These are phyloP conservation scores for Cephalotes varians DNA, from an alignment of 2,888 invertebrate species.

Conservation along the genomic window DNA sequence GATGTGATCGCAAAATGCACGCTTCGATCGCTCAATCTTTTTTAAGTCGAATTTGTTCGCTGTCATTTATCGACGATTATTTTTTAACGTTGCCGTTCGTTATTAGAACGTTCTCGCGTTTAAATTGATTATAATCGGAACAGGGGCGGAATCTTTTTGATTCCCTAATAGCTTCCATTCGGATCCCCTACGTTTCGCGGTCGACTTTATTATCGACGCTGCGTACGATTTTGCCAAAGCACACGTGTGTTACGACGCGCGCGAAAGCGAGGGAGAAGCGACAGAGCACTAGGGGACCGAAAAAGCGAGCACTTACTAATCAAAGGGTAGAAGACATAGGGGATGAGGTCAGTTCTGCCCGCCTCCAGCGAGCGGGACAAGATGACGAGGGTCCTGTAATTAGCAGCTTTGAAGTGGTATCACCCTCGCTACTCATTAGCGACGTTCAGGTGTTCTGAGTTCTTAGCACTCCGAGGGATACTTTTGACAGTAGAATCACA, in stretches of 20 bases:
- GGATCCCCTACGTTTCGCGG: conserved; percentile 48
- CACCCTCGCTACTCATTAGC: conserved; percentile 72
- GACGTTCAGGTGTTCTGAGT: conserved; percentile 63
- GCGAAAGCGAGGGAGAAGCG: conserved; percentile 20
- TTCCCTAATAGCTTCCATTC: conserved; percentile 60
- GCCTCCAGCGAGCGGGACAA: conserved; percentile 57
- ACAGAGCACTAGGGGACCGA: conserved; percentile 43
- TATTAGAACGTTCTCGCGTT: conserved; percentile 2
- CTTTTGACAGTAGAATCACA: conserved; percentile 38
- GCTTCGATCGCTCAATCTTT: not conserved
- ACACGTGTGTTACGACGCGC: not conserved
- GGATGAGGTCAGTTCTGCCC: conserved; percentile 60
- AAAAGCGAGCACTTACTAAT: conserved; percentile 72
- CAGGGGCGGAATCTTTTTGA: conserved; percentile 41
- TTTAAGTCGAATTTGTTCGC: not conserved
- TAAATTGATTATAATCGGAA: conserved; percentile 41
- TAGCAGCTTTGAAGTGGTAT: conserved; percentile 76
- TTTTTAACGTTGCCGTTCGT: not conserved
- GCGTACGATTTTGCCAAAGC: conserved; percentile 40
- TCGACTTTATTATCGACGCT: conserved; percentile 68
- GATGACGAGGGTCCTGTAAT: conserved; percentile 77
- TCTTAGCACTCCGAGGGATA: conserved; percentile 55
- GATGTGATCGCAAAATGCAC: not conserved
- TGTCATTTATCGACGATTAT: conserved; percentile 21
- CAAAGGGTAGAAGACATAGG: conserved; percentile 61